Base-by-base conservation (phyloP, 2,888 invertebrate genomes). In the Cosmia trapezina region DNA sequence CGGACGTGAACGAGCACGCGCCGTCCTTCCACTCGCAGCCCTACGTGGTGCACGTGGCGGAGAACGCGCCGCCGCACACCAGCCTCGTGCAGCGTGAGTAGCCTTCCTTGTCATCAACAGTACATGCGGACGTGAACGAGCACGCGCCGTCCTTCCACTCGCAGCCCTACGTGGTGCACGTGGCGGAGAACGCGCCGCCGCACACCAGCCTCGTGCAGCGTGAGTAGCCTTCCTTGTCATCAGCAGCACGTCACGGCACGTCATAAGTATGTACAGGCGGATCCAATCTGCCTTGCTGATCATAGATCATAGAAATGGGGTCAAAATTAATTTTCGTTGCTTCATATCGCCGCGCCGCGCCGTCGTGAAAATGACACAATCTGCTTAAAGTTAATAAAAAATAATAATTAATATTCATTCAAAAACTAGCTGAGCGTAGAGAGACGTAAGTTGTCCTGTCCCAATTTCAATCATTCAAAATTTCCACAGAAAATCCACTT, bases 1-100 rank as follows among this genome's bases (percentile, higher is more conserved):
- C n/a, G 80, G 99, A 99, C 92, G 98, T 98, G 83, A 99, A 99
- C 93, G 99, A 99, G 93, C 98, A 99, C 93, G 97, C 97, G 66
- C 99, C 99, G 0, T 96, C 97, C 83, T 99, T 99, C 93, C 98
- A 99, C 92, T 98, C 98, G 88, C 97, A 97, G 89, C 97, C 98
- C 1, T 99, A 99, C 94, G 96, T 97, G 72, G 95, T 98, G 41
- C 97, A 97, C 81, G 95, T 99, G 19, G 98, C 98, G 0, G 99
- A 99, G 93, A 98, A 98, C 94, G 96, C 98, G 54, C 97, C 98
- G 78, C 98, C 98, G 89, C 98, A 98, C 60, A 97, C 98, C 43
- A 97, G 97, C 43, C 97, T 98, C 75, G 91, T 98, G 65, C 98
- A 98, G 94, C 96, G 98, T 96, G 93, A 91, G 93, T 88, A 5